Conservation (phyloP, 2,113 vertebrate genomes). For the Planiliza haematocheilus region DNA sequence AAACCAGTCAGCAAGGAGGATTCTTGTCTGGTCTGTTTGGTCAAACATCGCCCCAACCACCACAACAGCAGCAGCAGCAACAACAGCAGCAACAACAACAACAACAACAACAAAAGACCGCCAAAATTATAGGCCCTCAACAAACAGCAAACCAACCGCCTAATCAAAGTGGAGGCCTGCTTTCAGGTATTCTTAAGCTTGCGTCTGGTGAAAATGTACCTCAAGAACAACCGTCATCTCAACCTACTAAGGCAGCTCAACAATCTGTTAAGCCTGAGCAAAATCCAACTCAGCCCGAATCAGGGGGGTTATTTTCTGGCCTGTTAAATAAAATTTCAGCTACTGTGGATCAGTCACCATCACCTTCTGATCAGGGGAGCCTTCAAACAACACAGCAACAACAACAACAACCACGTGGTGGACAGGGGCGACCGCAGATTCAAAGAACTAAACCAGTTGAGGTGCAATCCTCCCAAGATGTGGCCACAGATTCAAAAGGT, state of each 20-base stretch:
- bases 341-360: conserved; percentile 55
- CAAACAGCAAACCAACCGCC: conserved; percentile 58
- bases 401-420: conserved; percentile 43
- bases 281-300: conserved; percentile 64
- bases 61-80: neutral
- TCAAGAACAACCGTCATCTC: conserved; percentile 56
- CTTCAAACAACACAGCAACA: conserved; percentile 49
- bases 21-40: conserved; percentile 76
- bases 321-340: conserved; percentile 78
- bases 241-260: conserved; percentile 43
- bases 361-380: conserved; percentile 45
- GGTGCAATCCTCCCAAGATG: conserved; percentile 61
- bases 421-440: conserved; percentile 72
- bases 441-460: conserved; percentile 79
- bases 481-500: conserved; percentile 55
- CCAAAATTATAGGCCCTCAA: conserved; percentile 47
- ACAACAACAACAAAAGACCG: conserved; percentile 49
- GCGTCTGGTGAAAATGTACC: conserved; percentile 79
- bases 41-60: conserved; percentile 51
- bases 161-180: conserved; percentile 72
- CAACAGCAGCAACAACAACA: neutral
- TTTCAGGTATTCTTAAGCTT: conserved; percentile 85
- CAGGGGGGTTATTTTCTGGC: conserved; percentile 80
- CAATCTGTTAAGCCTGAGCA: conserved; percentile 39
- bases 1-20: conserved; percentile 72